phyloP scores from a whole-genome alignment of 2,797 vertebrate species.

The Alectoris magna region DNA sequence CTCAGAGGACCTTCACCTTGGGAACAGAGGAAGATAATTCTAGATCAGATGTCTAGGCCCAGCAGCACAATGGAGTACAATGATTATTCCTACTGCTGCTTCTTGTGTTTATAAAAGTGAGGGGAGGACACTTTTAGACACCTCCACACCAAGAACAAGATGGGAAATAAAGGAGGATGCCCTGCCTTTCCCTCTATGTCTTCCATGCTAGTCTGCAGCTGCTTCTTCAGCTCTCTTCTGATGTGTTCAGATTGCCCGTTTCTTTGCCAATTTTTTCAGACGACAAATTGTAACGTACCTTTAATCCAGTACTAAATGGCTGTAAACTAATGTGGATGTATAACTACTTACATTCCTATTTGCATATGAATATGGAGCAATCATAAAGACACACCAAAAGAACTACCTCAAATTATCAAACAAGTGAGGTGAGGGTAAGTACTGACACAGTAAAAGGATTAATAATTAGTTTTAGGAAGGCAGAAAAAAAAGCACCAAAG shows the following conservation, averaged over 20 bases:
- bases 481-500: background rate
- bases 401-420: background rate
- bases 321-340: background rate
- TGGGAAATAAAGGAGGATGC: background rate
- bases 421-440: background rate
- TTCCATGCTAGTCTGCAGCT: background rate
- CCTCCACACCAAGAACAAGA: background rate
- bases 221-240: background rate
- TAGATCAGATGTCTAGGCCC: fast-evolving
- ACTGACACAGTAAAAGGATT: background rate
- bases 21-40: background rate
- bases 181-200: background rate
- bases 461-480: background rate
- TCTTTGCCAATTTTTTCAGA: background rate
- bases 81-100: background rate
- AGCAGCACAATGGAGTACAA: background rate
- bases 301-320: background rate
- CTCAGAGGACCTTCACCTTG: background rate
- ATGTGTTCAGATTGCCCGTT: background rate
- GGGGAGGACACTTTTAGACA: background rate
- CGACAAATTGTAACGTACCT: background rate
- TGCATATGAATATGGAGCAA: background rate
- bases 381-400: background rate
- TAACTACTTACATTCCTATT: background rate
- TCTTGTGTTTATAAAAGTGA: background rate